Conservation (phyloP, 2,888 invertebrate species). For the Gari tellinella region DNA sequence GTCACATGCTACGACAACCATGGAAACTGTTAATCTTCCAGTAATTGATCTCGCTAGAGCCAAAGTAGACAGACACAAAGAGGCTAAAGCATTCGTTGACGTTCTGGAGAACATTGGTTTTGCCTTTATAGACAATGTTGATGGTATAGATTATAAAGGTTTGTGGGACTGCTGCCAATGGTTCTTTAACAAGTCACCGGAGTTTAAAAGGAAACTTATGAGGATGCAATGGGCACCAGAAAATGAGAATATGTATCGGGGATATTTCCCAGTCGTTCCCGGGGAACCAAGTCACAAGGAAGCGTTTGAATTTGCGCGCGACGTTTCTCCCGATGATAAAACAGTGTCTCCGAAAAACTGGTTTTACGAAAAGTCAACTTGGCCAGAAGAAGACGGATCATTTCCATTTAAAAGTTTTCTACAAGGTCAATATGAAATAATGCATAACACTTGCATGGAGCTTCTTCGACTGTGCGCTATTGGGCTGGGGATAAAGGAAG, state of each 20-base stretch:
- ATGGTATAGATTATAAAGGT: conserved; percentile 61
- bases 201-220: conserved; percentile 56
- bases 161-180: conserved; percentile 61
- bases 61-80: conserved; percentile 39
- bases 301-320: conserved; percentile 68
- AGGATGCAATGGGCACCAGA: conserved; percentile 68
- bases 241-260: conserved; percentile 67
- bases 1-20: too few species aligned
- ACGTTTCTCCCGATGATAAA: conserved; percentile 46
- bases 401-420: conserved; percentile 61
- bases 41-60: conserved; percentile 63
- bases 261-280: conserved; percentile 69
- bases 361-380: conserved; percentile 64
- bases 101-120: conserved; percentile 70
- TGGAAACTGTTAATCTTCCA: conserved; percentile 37
- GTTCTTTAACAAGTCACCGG: conserved; percentile 64
- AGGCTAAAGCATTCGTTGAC: conserved; percentile 62
- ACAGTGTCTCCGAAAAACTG: conserved; percentile 51
- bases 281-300: conserved; percentile 69
- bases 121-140: conserved; percentile 68
- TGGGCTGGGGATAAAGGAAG: conserved; percentile 65
- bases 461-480: conserved; percentile 60
- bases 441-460: conserved; percentile 64
- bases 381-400: conserved; percentile 62
- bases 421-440: conserved; percentile 53